phyloP scores from a whole-genome alignment of 1,140 invertebrate genomes.

The Philopotamus ludificatus region DNA sequence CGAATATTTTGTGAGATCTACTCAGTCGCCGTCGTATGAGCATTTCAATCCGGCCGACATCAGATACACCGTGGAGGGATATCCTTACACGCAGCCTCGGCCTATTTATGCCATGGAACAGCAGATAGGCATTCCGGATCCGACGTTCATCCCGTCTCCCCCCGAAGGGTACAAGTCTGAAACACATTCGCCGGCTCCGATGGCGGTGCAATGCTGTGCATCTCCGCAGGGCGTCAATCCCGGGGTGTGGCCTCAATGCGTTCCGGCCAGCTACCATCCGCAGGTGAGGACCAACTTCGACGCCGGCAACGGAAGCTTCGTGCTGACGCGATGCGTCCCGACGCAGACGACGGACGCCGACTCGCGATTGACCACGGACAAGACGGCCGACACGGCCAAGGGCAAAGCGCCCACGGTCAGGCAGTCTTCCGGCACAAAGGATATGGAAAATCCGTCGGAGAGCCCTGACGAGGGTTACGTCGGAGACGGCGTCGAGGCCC shows the following conservation, averaged over 20 bases:
- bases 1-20: slow-evolving; percentile 55
- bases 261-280: slow-evolving; percentile 40
- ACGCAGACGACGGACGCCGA: slow-evolving; percentile 58
- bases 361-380: slow-evolving; percentile 47
- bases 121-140: slow-evolving; percentile 56
- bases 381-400: slow-evolving; percentile 42
- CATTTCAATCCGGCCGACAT: slow-evolving; percentile 63
- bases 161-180: slow-evolving; percentile 65
- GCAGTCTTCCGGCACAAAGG: slow-evolving; percentile 53
- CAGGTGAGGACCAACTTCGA: slow-evolving; percentile 43
- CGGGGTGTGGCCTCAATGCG: slow-evolving; percentile 23
- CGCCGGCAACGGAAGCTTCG: slow-evolving; percentile 34
- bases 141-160: slow-evolving; percentile 67
- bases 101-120: slow-evolving; percentile 50
- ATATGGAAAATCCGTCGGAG: slow-evolving; percentile 67
- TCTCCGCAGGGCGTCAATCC: slow-evolving; percentile 39
- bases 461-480: slow-evolving; percentile 87
- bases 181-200: slow-evolving; percentile 41
- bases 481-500: slow-evolving; percentile 63
- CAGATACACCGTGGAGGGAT: slow-evolving; percentile 76
- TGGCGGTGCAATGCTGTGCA: slow-evolving; percentile 46
- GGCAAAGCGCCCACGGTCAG: slow-evolving; percentile 41
- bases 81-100: slow-evolving; percentile 60
- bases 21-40: slow-evolving; percentile 52
- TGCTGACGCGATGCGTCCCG: slow-evolving; percentile 55